These are phyloP conservation scores for Drosophila sp. DNA, from an alignment of 1,140 invertebrate genomes.

Conservation along the genomic window DNA sequence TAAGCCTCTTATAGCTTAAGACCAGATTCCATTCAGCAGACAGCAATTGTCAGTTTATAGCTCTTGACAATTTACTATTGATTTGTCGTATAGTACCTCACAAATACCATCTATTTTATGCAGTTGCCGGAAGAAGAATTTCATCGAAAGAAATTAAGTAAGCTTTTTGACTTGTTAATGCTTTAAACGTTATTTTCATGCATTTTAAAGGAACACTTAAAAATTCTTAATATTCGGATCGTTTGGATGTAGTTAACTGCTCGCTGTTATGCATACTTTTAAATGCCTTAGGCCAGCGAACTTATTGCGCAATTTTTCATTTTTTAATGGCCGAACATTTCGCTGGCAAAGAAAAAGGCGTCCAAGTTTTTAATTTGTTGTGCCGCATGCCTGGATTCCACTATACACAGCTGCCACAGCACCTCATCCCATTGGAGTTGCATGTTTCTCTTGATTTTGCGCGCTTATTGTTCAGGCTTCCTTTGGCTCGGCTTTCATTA, in stretches of 20 bases:
- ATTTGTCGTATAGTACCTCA: conserved; percentile 21
- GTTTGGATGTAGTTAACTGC: conserved; percentile 22
- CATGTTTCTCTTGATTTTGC: conserved; percentile 68
- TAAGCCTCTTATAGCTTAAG: conserved; percentile 22
- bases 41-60: conserved; percentile 25
- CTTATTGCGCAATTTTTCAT: conserved; percentile 82
- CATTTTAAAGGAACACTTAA: conserved; percentile 8
- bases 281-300: conserved; percentile 53
- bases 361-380: conserved; percentile 80
- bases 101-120: background rate
- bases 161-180: background rate
- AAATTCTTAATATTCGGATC: conserved; percentile 11
- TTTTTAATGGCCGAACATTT: conserved; percentile 81
- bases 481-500: conserved; percentile 66
- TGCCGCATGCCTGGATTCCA: conserved; percentile 53
- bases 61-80: conserved; percentile 14
- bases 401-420: conserved; percentile 21
- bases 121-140: background rate
- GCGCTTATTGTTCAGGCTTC: conserved; percentile 58
- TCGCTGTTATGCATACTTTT: conserved; percentile 47
- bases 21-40: background rate
- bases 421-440: conserved; percentile 1
- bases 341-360: conserved; percentile 55
- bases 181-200: background rate
- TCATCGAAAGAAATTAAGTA: too few species aligned